Percentiles rank a stretch among this genome's conserved stretches.
Conservation (phyloP, 2,113 vertebrate genomes). For the Corythornis cristatus region DNA sequence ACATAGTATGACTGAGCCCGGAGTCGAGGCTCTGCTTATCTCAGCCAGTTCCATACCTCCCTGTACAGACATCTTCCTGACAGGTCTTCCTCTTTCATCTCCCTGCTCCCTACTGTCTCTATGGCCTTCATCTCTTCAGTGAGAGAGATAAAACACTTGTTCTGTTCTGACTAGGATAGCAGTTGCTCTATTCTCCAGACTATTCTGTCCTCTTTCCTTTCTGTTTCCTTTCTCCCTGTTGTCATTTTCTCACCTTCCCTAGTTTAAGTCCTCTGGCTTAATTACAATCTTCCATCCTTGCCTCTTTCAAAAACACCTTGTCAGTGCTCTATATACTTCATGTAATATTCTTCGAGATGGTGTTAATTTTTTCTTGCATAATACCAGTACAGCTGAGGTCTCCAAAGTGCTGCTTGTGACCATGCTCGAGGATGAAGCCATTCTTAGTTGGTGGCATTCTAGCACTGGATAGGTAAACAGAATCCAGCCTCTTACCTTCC, state of each 20-base stretch:
- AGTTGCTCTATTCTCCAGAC: background rate
- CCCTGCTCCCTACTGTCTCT: background rate
- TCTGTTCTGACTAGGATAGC: background rate
- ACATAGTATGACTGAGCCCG: accelerated
- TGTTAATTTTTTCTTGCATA: background rate
- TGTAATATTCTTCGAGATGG: background rate
- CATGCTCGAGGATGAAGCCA: background rate
- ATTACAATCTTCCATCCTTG: background rate
- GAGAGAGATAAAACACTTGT: background rate
- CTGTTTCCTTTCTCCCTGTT: background rate
- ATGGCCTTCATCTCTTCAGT: background rate
- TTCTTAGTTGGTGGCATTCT: background rate
- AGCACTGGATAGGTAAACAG: background rate
- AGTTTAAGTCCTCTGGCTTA: background rate
- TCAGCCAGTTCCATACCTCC: background rate
- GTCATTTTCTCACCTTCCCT: background rate
- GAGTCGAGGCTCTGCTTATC: background rate
- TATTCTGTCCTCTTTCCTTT: background rate
- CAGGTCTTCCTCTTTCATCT: background rate
- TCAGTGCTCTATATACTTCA: background rate
- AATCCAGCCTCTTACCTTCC: background rate
- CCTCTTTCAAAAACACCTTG: background rate
- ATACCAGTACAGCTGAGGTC: background rate
- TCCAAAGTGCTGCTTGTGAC: background rate
- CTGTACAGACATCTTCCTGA: background rate